Evolutionary conservation across 2,797 vertebrate genomes (phyloP).

Genomic region (Urophycis tenuis): DNA sequence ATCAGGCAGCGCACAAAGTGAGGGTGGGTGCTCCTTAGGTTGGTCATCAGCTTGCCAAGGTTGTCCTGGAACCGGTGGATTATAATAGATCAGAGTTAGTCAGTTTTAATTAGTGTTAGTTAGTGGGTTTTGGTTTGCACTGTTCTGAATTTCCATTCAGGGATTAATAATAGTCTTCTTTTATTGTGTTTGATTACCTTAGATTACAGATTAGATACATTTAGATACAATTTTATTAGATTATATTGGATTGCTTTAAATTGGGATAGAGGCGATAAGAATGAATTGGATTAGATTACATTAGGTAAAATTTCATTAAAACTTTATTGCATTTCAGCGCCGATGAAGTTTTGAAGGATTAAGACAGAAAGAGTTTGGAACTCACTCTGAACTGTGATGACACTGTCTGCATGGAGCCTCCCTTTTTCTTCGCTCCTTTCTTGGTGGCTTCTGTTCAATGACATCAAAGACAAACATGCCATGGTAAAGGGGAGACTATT

Average conservation of each 20-base stretch:
- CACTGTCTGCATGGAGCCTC: conserved; percentile 45
- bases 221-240: background rate
- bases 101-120: too few species aligned
- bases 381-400: conserved; percentile 77
- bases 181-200: background rate
- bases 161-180: background rate
- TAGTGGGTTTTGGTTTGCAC: background rate
- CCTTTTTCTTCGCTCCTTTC: too few species aligned
- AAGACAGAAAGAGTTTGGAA: background rate
- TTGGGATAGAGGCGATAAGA: too few species aligned
- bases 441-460: background rate
- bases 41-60: conserved; percentile 44
- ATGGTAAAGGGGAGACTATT: background rate
- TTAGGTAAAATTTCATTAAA: too few species aligned
- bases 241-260: too few species aligned
- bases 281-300: background rate
- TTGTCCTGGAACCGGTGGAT: background rate
- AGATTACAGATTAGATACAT: background rate
- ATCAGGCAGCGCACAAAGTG: conserved; percentile 81
- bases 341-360: too few species aligned
- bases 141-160: background rate
- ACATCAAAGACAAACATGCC: background rate
- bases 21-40: conserved; percentile 72
- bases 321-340: too few species aligned
- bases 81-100: background rate